A percentile compares a stretch with the other conserved stretches of the same genome.
phyloP scores from a whole-genome alignment of 2,797 vertebrate genomes.

The Arctocebus calabarensis region DNA sequence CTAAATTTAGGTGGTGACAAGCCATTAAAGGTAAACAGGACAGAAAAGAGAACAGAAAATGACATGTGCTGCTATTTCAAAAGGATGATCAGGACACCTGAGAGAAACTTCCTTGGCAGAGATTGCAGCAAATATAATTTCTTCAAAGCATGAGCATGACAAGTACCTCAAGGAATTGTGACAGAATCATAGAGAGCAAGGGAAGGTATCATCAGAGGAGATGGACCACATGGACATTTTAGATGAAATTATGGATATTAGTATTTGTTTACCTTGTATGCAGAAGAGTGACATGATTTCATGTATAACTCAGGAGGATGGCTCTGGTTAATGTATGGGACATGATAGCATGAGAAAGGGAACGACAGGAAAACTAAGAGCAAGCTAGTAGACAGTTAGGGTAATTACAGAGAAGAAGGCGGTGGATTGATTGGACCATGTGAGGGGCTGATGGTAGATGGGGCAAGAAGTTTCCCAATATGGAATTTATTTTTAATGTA shows the following conservation, averaged over 20 bases:
- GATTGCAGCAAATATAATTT: neutral
- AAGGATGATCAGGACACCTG: neutral
- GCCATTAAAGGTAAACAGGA: neutral
- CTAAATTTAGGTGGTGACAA: neutral
- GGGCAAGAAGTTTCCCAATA: neutral
- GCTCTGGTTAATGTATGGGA: neutral
- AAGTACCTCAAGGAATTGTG: neutral
- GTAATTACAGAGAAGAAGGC: neutral
- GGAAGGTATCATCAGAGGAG: neutral
- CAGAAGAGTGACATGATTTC: neutral
- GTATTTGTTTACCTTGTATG: neutral
- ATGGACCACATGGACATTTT: neutral
- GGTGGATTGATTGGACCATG: neutral
- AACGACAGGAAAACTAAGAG: neutral
- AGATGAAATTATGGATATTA: neutral
- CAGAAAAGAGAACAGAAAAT: neutral
- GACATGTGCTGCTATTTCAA: neutral
- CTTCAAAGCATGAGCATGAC: neutral
- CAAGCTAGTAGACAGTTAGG: neutral
- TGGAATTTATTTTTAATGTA: neutral
- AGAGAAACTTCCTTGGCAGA: neutral
- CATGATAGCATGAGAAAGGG: neutral
- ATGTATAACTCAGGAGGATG: neutral
- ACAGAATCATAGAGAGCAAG: neutral
- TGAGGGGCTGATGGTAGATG: neutral